Base-by-base conservation (phyloP, 23 tunicate species). In the Phallusia fumigata region DNA sequence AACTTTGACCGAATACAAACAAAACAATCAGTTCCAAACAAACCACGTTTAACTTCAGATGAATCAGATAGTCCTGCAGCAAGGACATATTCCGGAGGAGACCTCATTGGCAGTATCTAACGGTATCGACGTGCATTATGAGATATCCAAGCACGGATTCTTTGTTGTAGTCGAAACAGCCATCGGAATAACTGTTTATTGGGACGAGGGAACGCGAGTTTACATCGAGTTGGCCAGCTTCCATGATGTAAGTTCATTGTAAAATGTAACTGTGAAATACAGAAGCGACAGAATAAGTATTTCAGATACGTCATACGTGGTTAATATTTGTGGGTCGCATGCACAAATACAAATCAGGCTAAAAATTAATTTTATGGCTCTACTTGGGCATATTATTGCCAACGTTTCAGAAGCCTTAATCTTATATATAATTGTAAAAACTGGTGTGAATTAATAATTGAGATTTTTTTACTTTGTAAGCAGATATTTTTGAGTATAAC, bases 191-290 rank as follows among this genome's bases (percentile, higher is more conserved):
- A 82, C 86, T 3, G 77, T 91, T 6, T 69, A 87, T 16, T 91
- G 96, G 96, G 96, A 91, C 65, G 76, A 82, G 32, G 90, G 69
- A 65, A 91, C 96, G 10, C 72, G 96, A 52, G 82, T 91, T 49
- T 91, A 91, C 45, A 26, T 91, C 49, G 87, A 83, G 45, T 15
- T 91, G 32, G 84, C 78, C 24, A 26, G 87, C 47, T 65, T 73
- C 19, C 77, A 86, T 49, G 30, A 52, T 18, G 91, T 88, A 82
- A 40, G 47, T 40, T 40, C 10, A 40, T 3, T 40, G n/a, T n/a
- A n/a, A n/a, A n/a, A n/a, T 40, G 47, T 3, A 40, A 3, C 10
- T 40, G 47, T 40, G 10, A 3, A 40, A 40, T 40, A 3, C 10
- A 40, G 47, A 40, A 40, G 47, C 47, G 10, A 40, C 78, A 77